A percentile compares a stretch with the other conserved stretches of the same genome.
phyloP scores from a whole-genome alignment of 2,113 vertebrate genomes.

The Crocuta crocuta region DNA sequence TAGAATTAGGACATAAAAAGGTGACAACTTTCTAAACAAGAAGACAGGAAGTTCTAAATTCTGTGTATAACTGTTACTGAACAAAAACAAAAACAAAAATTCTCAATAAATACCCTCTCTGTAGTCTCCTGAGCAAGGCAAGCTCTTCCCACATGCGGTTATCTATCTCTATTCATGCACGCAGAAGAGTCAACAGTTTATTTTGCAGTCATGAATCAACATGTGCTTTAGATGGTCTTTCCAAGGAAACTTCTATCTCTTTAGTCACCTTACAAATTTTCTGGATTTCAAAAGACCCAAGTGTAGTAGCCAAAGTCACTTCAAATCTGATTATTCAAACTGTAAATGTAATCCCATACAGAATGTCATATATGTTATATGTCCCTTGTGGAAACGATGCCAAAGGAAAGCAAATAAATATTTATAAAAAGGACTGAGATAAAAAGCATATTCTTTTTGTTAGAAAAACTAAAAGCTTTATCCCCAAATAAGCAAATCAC shows the following conservation, averaged over 20 bases:
- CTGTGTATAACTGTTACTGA: background rate
- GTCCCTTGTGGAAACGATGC: background rate
- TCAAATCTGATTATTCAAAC: slow-evolving; percentile 8
- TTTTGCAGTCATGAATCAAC: slow-evolving; percentile 5
- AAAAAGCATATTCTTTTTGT: background rate
- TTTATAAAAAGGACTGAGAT: slow-evolving; percentile 10
- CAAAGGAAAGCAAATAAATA: slow-evolving; percentile 25
- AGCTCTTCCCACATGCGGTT: background rate
- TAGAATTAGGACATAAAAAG: slow-evolving; percentile 15
- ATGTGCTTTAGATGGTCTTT: background rate
- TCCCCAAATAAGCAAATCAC: background rate
- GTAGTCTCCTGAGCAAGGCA: background rate
- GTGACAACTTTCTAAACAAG: background rate
- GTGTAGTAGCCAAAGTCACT: slow-evolving; percentile 7
- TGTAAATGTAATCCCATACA: background rate
- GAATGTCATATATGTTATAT: background rate
- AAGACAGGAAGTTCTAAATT: background rate
- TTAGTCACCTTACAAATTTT: slow-evolving; percentile 21
- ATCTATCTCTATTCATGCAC: background rate
- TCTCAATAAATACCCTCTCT: background rate
- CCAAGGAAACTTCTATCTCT: background rate
- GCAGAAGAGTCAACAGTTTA: background rate
- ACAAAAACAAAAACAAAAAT: background rate
- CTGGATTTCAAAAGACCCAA: slow-evolving; percentile 9
- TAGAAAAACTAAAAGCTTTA: background rate